Percentiles rank a stretch among this genome's conserved stretches.
Conservation (phyloP, 2,797 vertebrate species). For the Spinus olivaceus region DNA sequence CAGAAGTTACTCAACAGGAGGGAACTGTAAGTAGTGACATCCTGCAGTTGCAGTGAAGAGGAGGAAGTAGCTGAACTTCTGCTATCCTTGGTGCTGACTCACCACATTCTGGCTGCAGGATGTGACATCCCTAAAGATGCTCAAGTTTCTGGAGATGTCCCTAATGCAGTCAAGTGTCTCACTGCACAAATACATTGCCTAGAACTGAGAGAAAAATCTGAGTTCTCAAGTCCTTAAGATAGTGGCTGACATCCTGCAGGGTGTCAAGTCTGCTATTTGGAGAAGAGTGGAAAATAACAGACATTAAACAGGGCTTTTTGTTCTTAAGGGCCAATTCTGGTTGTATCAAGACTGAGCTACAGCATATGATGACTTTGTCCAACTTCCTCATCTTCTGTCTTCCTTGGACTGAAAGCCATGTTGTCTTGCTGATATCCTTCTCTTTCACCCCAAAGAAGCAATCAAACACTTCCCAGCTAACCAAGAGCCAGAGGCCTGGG, state of each 20-base stretch:
- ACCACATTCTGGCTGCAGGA: not conserved
- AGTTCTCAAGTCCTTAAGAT: not conserved
- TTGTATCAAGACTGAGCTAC: not conserved
- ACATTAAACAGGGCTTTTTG: not conserved
- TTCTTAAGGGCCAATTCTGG: not conserved
- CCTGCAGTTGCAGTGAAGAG: not conserved
- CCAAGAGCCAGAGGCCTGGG: not conserved
- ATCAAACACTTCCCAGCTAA: not conserved
- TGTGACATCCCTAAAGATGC: not conserved
- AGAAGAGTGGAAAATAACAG: not conserved
- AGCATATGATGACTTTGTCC: not conserved
- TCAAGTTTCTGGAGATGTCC: not conserved
- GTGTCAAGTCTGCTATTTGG: not conserved
- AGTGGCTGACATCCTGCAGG: not conserved
- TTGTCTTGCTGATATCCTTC: not conserved
- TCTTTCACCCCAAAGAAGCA: not conserved
- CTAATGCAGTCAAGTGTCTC: not conserved
- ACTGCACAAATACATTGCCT: not conserved
- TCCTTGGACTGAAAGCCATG: not conserved
- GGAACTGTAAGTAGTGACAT: not conserved
- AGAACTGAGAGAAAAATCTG: not conserved
- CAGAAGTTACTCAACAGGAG: conserved; percentile 1
- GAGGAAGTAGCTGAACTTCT: not conserved
- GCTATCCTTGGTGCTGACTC: conserved; percentile 29
- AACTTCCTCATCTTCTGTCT: not conserved